phyloP scores from a whole-genome alignment of 2,797 vertebrate genomes.

The Melanotaenia boesemani region DNA sequence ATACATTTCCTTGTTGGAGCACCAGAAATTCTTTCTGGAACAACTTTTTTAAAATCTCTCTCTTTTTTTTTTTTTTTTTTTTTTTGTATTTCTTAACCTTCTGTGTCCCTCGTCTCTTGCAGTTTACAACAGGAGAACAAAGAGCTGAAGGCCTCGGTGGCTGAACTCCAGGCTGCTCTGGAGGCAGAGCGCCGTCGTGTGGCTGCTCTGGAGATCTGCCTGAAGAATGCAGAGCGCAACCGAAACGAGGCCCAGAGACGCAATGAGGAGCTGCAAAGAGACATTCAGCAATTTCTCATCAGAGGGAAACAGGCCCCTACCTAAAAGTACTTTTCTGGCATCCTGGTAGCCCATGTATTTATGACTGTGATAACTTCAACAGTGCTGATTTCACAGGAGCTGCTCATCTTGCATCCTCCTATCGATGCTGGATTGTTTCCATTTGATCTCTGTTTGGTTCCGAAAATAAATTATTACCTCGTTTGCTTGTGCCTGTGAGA shows the following conservation, averaged over 20 bases:
- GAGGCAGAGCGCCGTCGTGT: constrained; percentile 83
- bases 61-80: no score
- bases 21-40: background rate
- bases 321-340: constrained; percentile 30
- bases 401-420: background rate
- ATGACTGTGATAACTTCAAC: constrained; percentile 9
- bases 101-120: constrained; percentile 29
- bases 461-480: constrained; percentile 33
- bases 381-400: constrained; percentile 10
- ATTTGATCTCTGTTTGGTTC: constrained; percentile 28
- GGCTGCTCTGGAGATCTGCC: constrained; percentile 83
- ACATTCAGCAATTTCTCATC: constrained; percentile 83
- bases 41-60: no score
- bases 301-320: constrained; percentile 44
- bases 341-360: constrained; percentile 6
- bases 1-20: no score
- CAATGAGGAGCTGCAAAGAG: constrained; percentile 84
- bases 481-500: constrained; percentile 25
- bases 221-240: constrained; percentile 78
- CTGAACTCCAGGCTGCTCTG: constrained; percentile 86
- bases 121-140: constrained; percentile 91
- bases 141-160: constrained; percentile 86
- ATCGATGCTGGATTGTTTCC: constrained; percentile 3
- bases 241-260: constrained; percentile 84
- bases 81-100: constrained; percentile 3